phyloP scores from a whole-genome alignment of 2,888 invertebrate species.

The Mythimna ferrago region DNA sequence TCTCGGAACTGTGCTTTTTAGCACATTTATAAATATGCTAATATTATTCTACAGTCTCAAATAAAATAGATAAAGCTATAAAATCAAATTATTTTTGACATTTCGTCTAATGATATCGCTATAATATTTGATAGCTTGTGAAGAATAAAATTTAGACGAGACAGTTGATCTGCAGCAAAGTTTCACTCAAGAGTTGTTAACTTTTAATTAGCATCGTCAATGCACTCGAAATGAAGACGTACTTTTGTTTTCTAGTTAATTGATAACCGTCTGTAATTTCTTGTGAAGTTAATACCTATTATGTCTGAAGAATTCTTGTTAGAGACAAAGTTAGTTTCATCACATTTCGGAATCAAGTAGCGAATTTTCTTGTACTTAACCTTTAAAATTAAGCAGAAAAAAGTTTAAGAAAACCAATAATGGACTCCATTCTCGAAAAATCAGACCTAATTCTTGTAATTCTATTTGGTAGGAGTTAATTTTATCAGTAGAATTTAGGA shows the following conservation, averaged over 20 bases:
- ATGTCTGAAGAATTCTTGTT: constrained; percentile 1
- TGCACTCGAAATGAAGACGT: constrained; percentile 41
- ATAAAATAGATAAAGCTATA: too few species aligned
- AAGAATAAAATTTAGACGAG: constrained; percentile 35
- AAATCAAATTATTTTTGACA: too few species aligned
- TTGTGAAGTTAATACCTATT: constrained; percentile 5
- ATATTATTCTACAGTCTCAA: too few species aligned
- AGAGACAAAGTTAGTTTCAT: constrained; percentile 4
- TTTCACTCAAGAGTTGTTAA: constrained; percentile 27
- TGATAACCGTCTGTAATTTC: constrained; percentile 31
- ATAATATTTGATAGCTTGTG: constrained; percentile 46
- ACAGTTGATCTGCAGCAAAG: constrained; percentile 23
- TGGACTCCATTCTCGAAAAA: background rate
- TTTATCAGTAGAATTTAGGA: background rate
- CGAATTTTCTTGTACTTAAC: background rate
- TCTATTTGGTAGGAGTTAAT: background rate
- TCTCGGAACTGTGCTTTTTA: too few species aligned
- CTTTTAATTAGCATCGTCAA: constrained; percentile 51
- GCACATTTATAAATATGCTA: too few species aligned
- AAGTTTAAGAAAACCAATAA: background rate
- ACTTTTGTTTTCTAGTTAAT: constrained; percentile 39
- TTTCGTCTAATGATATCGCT: too few species aligned
- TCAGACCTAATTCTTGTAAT: background rate
- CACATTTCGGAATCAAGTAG: background rate
- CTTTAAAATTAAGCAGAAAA: background rate